A percentile compares a stretch with the other conserved stretches of the same genome.
Conservation (phyloP, 2,888 invertebrate genomes). For the Tetheella fluctuosa region DNA sequence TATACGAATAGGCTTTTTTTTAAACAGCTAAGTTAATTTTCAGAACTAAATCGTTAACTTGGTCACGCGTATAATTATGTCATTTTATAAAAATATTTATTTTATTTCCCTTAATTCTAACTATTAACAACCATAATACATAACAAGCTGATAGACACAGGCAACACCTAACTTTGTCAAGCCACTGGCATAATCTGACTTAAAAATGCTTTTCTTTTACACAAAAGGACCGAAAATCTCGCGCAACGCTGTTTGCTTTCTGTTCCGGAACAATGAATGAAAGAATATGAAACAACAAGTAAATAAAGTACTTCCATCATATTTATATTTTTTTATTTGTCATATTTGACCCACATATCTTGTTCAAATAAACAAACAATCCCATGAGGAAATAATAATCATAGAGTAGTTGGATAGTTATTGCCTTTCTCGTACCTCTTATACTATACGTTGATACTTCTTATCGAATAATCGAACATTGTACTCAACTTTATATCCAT, state of each 20-base stretch:
- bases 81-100: conserved; percentile 70
- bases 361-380: conserved; percentile 7
- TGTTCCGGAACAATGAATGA: conserved; percentile 6
- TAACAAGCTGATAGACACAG: conserved; percentile 46
- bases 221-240: neutral
- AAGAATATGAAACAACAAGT: conserved; percentile 3
- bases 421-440: neutral
- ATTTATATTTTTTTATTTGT: conserved; percentile 5
- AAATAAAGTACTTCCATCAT: conserved; percentile 7
- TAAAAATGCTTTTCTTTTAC: neutral
- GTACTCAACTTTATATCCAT: too few species aligned
- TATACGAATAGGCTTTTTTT: neutral
- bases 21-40: conserved; percentile 29
- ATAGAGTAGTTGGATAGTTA: conserved; percentile 7
- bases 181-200: neutral
- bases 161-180: neutral
- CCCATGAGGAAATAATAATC: neutral
- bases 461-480: too few species aligned
- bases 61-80: conserved; percentile 57
- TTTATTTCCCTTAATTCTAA: conserved; percentile 58
- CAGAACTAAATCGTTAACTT: conserved; percentile 56
- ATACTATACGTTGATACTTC: neutral
- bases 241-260: neutral
- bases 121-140: conserved; percentile 46
- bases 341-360: conserved; percentile 9